Conservation (phyloP, 2,113 vertebrate genomes). For the Brachionichthys hirsutus region DNA sequence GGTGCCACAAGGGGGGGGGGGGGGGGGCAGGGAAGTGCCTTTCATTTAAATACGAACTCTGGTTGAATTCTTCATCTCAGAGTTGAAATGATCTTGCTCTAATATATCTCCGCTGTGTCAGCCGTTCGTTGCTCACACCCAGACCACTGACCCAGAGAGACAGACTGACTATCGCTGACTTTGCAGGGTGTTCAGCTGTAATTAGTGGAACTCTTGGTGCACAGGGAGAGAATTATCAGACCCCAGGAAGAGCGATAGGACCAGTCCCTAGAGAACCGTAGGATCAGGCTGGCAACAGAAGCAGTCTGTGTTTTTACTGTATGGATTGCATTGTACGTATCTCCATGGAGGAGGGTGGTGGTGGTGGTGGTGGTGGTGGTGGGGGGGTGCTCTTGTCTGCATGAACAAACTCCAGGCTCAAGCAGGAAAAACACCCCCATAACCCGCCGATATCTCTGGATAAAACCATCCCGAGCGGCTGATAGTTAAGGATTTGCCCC, state of each 20-base stretch:
- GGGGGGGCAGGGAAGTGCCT: too few relatives aligned
- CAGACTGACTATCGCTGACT: slow-evolving; percentile 41
- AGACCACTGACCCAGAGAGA: slow-evolving; percentile 28
- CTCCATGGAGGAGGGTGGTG: slow-evolving; percentile 4
- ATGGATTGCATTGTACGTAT: slow-evolving; percentile 33
- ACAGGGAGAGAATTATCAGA: slow-evolving; percentile 54
- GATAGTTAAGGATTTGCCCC: slow-evolving; percentile 83
- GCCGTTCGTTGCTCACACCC: slow-evolving; percentile 37
- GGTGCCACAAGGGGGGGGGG: neutral
- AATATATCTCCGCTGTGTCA: slow-evolving; percentile 53
- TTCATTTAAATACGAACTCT: slow-evolving; percentile 9
- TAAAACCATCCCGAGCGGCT: slow-evolving; percentile 69
- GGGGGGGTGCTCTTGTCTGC: slow-evolving; percentile 41
- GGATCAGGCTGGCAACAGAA: slow-evolving; percentile 5
- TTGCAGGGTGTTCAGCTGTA: slow-evolving; percentile 20
- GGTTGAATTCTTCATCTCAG: neutral
- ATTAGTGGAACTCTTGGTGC: slow-evolving; percentile 42
- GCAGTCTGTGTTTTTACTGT: slow-evolving; percentile 18
- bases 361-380: too few relatives aligned
- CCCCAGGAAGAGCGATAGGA: slow-evolving; percentile 62
- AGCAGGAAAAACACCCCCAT: slow-evolving; percentile 86
- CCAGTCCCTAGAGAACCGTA: slow-evolving; percentile 41
- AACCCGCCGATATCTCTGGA: slow-evolving; percentile 57
- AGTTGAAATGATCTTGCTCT: slow-evolving; percentile 61
- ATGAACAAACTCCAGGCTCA: slow-evolving; percentile 67